A percentile compares a stretch with the other conserved stretches of the same genome.
These are phyloP conservation scores for Chitala chitala DNA, from an alignment of 2,113 vertebrate genomes.

Conservation along the genomic window DNA sequence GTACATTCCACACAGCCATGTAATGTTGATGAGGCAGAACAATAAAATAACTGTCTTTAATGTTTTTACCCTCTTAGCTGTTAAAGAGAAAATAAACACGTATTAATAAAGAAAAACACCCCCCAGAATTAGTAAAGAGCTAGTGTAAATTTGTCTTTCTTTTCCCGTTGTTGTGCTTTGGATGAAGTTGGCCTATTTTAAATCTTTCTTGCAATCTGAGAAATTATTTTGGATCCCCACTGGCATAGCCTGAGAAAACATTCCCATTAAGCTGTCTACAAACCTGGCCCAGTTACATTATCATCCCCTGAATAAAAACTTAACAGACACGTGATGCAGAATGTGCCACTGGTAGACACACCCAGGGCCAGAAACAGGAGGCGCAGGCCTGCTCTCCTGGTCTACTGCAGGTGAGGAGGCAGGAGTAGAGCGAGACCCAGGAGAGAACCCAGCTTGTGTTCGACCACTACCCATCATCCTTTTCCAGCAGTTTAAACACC, in stretches of 20 bases:
- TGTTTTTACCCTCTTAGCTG: conserved; percentile 12
- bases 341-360: conserved; percentile 13
- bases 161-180: conserved; percentile 22
- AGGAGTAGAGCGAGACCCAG: neutral
- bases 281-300: neutral
- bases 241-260: neutral
- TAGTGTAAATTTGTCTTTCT: conserved; percentile 36
- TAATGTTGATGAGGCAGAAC: neutral
- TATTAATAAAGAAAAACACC: conserved; percentile 37
- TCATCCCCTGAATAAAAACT: neutral
- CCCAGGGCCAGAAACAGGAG: conserved; percentile 45
- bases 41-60: conserved; percentile 2
- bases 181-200: conserved; percentile 26
- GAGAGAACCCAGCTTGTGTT: conserved; percentile 38
- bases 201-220: conserved; percentile 10
- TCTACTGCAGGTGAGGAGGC: conserved; percentile 36
- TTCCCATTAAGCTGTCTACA: neutral
- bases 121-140: conserved; percentile 31
- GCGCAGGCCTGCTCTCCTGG: conserved; percentile 29
- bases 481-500: conserved; percentile 49
- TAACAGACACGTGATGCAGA: neutral
- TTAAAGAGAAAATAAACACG: conserved; percentile 6
- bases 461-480: conserved; percentile 38
- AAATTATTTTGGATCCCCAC: conserved; percentile 2
- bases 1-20: neutral